Evolutionary conservation across 2,797 vertebrate species (phyloP), one percentile per base, ranked within the genome.

Genomic region (Malacoraja senta): DNA sequence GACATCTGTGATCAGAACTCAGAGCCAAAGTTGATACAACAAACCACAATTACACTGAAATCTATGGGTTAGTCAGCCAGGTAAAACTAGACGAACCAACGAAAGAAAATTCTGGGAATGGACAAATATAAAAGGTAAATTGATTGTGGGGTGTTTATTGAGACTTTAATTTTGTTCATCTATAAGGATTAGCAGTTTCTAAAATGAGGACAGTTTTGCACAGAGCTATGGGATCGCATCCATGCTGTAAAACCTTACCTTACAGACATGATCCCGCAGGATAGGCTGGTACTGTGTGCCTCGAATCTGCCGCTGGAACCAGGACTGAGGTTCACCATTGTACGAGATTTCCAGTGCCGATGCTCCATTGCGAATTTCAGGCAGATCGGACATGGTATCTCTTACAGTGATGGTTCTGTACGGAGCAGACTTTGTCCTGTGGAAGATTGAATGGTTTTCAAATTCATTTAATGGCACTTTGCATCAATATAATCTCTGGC

Each of bases 241-340:
- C 26, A 58, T 10, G 3, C 38, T 13, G 44, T 44, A 44, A 44
- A 44, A 44, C 35, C 93, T 93, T 72, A 99, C 98, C 98, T 99
- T 99, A 95, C 99, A 99, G 95, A 99, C 98, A 71, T 99, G 99
- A 94, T 99, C 99, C 96, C 97, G 96, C 95, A 99, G 98, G 95
- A 99, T 99, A 35, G 98, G 98, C 94, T 99, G 99, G 94, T 99
- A 99, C 94, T 99, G 98, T 0, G 98, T 97, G 68, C 98, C 98
- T 77, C 99, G 96, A 94, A 99, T 98, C 94, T 99, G 98, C 93
- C 99, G 97, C 96, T 99, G 99, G 96, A 99, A 99, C 99, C 99
- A 99, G n/a, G 99, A 99, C 96, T 99, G 98, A 0, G 99, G 98
- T 93, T 99, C 98, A 0, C 98, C 98, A 0, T 99, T 99, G 95